phyloP scores from a whole-genome alignment of 2,797 vertebrate species.

The Gallinago solitaria region DNA sequence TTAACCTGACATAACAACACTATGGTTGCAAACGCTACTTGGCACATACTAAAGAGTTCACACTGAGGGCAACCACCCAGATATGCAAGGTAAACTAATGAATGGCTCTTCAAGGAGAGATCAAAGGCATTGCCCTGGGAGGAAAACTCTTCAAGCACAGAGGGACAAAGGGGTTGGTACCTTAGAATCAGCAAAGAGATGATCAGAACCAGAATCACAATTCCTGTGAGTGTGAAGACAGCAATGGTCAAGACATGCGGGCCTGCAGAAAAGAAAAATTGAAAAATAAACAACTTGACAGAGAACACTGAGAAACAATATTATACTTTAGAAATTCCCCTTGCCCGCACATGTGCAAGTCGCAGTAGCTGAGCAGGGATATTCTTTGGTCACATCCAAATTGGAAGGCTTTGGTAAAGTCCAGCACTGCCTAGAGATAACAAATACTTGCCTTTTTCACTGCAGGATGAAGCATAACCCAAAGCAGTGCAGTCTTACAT shows the following conservation, averaged over 20 bases:
- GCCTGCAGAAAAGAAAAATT: constrained; percentile 63
- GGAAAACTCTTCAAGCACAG: background rate
- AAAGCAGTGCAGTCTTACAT: background rate
- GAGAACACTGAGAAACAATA: background rate
- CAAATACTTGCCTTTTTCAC: background rate
- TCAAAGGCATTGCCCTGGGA: background rate
- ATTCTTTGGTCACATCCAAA: background rate
- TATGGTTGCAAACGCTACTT: background rate
- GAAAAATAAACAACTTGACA: background rate
- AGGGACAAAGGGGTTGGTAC: constrained; percentile 69
- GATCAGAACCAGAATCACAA: constrained; percentile 84
- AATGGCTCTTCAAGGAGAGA: background rate
- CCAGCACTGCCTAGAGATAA: background rate
- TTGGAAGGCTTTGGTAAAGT: background rate
- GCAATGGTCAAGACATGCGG: constrained; percentile 77
- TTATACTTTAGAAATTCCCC: background rate
- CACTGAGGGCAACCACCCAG: background rate
- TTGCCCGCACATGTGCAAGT: background rate
- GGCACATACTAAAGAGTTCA: background rate
- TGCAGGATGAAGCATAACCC: background rate
- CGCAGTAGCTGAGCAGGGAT: background rate
- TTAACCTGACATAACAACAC: background rate
- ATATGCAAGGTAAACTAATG: background rate
- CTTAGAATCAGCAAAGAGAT: constrained; percentile 91
- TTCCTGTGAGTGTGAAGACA: constrained; percentile 86